These are phyloP conservation scores for Calephelis virginiensis DNA, from an alignment of 1,140 invertebrate species.

Conservation along the genomic window DNA sequence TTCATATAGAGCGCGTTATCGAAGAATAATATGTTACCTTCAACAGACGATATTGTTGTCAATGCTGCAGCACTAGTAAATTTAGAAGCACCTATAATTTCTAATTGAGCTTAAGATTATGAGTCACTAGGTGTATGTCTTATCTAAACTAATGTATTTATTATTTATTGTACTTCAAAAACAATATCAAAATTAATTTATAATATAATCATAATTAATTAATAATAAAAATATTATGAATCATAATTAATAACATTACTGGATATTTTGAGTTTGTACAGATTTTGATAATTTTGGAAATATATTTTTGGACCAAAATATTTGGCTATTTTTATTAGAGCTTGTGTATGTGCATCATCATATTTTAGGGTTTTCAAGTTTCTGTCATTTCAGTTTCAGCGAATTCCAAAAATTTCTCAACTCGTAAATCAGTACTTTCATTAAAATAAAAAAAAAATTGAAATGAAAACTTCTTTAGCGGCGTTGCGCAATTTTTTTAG, in stretches of 20 bases:
- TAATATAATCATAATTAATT: too few relatives aligned
- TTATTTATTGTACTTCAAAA: conserved; percentile 9
- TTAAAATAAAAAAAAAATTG: too few relatives aligned
- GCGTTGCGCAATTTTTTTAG: too few relatives aligned
- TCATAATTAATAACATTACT: not conserved
- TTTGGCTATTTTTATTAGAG: too few relatives aligned
- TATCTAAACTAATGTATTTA: conserved; percentile 16
- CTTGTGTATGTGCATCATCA: too few relatives aligned
- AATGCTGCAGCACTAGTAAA: conserved; percentile 15
- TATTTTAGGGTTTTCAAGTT: too few relatives aligned
- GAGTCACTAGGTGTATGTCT: not conserved
- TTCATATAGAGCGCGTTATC: conserved; percentile 13
- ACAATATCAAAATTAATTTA: conserved; percentile 10
- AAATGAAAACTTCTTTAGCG: too few relatives aligned
- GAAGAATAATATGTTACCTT: conserved; percentile 8
- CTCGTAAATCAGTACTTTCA: too few relatives aligned
- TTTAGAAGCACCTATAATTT: conserved; percentile 16
- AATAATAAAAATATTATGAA: not conserved
- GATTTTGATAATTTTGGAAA: conserved; percentile 13
- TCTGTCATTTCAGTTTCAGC: too few relatives aligned
- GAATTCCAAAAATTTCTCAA: too few relatives aligned
- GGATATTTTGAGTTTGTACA: not conserved
- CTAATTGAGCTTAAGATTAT: conserved; percentile 1
- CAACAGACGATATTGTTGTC: conserved; percentile 6
- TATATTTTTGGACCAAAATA: too few relatives aligned